Conservation (phyloP, 2,888 invertebrate genomes). For the Scaeva pyrastri region DNA sequence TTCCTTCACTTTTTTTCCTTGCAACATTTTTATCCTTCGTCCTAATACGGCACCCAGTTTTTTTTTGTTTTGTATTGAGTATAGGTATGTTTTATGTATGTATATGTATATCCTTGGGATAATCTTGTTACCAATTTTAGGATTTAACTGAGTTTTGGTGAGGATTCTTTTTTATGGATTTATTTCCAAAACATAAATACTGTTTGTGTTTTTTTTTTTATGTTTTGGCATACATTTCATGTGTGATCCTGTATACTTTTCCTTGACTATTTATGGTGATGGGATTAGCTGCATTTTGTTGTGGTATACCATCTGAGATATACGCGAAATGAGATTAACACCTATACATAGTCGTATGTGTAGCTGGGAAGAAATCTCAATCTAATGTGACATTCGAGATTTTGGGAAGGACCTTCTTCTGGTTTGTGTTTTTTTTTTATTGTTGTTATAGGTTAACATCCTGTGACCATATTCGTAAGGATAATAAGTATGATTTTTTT, state of each 20-base stretch:
- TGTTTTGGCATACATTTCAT: slow-evolving; percentile 49
- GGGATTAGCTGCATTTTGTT: slow-evolving; percentile 61
- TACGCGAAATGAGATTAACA: slow-evolving; percentile 72
- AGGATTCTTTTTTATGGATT: slow-evolving; percentile 34
- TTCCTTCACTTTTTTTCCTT: too few relatives aligned
- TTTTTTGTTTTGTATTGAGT: slow-evolving; percentile 5
- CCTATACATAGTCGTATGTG: slow-evolving; percentile 34
- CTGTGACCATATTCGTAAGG: neutral
- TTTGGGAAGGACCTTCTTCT: slow-evolving; percentile 8
- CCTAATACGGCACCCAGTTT: neutral
- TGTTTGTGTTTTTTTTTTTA: neutral
- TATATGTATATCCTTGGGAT: slow-evolving; percentile 39
- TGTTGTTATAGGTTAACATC: neutral
- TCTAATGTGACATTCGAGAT: slow-evolving; percentile 35
- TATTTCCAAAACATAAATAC: slow-evolving; percentile 27
- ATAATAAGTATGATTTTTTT: neutral
- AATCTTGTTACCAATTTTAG: slow-evolving; percentile 72
- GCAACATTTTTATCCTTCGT: slow-evolving; percentile 56
- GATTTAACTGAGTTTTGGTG: slow-evolving; percentile 44
- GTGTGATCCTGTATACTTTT: slow-evolving; percentile 35
- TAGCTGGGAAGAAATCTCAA: slow-evolving; percentile 32
- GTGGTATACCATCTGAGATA: slow-evolving; percentile 41
- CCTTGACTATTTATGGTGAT: slow-evolving; percentile 67
- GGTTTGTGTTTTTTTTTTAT: neutral
- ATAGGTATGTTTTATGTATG: neutral